These are phyloP conservation scores for Caenorhabditis sp. DNA, from an alignment of 2,888 invertebrate species.

Conservation along the genomic window DNA sequence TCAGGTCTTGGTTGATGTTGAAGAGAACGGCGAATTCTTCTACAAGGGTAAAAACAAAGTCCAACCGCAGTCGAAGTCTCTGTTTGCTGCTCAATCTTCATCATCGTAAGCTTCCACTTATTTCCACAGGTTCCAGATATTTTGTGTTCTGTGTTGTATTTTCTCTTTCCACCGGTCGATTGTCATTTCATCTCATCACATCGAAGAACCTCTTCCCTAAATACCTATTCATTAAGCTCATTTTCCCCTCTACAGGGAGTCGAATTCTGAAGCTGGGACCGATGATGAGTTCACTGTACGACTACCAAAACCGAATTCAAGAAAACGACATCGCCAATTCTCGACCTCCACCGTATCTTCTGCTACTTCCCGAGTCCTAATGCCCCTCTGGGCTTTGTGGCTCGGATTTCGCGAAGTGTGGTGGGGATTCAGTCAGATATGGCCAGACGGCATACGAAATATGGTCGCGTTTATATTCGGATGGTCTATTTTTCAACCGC, in stretches of 20 bases:
- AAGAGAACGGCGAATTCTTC: slow-evolving; percentile 69
- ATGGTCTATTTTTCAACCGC: slow-evolving; percentile 62
- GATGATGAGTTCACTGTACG: slow-evolving; percentile 17
- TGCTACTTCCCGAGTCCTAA: slow-evolving; percentile 13
- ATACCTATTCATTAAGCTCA: neutral
- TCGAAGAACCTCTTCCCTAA: slow-evolving; percentile 8
- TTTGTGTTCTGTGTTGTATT: slow-evolving; percentile 11
- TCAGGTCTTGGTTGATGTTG: slow-evolving; percentile 70
- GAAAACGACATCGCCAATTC: slow-evolving; percentile 3
- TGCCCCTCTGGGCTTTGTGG: slow-evolving; percentile 49
- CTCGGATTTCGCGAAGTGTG: slow-evolving; percentile 31
- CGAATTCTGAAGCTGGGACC: slow-evolving; percentile 8
- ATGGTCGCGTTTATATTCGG: slow-evolving; percentile 54
- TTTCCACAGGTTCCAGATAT: slow-evolving; percentile 11
- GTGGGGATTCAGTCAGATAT: slow-evolving; percentile 56
- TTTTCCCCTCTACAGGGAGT: slow-evolving; percentile 25
- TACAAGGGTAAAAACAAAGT: slow-evolving; percentile 20
- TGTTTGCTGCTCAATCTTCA: slow-evolving; percentile 35
- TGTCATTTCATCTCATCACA: neutral
- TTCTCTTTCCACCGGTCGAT: slow-evolving; percentile 10
- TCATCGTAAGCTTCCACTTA: slow-evolving; percentile 40
- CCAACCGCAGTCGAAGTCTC: slow-evolving; percentile 31
- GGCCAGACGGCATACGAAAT: slow-evolving; percentile 47
- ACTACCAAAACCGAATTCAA: slow-evolving; percentile 18
- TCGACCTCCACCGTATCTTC: slow-evolving; percentile 37